These are phyloP conservation scores for Pammene aurita DNA, from an alignment of 2,888 invertebrate species.

Conservation along the genomic window DNA sequence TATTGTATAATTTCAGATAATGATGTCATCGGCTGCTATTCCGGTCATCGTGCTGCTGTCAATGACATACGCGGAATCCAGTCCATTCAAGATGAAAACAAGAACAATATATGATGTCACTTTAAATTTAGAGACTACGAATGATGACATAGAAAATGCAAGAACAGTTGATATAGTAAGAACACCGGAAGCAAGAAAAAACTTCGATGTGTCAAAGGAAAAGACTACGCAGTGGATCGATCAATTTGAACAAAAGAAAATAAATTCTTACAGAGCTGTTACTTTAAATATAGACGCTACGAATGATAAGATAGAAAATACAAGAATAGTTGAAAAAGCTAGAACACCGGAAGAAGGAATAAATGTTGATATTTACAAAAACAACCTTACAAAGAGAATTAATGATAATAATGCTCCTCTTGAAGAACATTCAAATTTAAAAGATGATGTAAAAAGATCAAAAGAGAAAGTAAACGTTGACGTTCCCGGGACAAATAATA, in stretches of 20 bases:
- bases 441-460: not conserved
- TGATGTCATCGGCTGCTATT: not conserved
- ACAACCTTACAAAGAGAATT: too few relatives aligned
- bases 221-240: too few relatives aligned
- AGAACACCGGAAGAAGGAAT: not conserved
- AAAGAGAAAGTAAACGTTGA: not conserved
- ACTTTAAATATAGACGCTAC: not conserved
- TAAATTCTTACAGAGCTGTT: too few relatives aligned
- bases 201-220: too few relatives aligned
- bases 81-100: not conserved
- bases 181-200: not conserved
- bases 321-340: not conserved
- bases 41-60: not conserved
- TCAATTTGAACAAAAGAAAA: too few relatives aligned
- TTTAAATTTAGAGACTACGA: not conserved
- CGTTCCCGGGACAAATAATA: too few relatives aligned
- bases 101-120: not conserved
- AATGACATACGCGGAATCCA: not conserved
- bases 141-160: too few relatives aligned
- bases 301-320: not conserved
- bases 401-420: too few relatives aligned
- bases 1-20: conserved; percentile 23
- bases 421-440: not conserved
- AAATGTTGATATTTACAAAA: too few relatives aligned
- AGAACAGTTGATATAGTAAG: not conserved